phyloP scores from a whole-genome alignment of 2,888 invertebrate species.

The Smittia sp. region DNA sequence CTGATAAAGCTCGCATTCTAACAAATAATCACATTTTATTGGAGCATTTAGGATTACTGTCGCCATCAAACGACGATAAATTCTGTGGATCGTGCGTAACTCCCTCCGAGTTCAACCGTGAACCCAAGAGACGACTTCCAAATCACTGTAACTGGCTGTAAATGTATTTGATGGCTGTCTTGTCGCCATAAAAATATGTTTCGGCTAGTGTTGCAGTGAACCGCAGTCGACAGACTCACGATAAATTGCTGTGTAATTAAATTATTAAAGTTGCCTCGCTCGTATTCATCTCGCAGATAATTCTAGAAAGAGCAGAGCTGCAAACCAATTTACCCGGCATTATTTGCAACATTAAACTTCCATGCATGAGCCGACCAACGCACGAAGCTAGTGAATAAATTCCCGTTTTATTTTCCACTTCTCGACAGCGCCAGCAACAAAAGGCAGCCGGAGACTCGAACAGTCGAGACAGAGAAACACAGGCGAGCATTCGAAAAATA shows the following conservation, averaged over 20 bases:
- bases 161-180: conserved; percentile 17
- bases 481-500: conserved; percentile 14
- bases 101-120: not conserved
- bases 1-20: conserved; percentile 14
- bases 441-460: not conserved
- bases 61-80: conserved; percentile 36
- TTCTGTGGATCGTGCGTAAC: not conserved
- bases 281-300: not conserved
- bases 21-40: conserved; percentile 40
- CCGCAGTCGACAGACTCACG: not conserved
- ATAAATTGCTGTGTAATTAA: conserved; percentile 11
- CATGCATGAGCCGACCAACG: not conserved
- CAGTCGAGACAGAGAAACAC: not conserved
- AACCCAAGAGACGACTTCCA: not conserved
- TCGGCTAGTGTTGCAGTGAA: not conserved
- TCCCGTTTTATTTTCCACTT: not conserved
- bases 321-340: not conserved
- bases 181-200: conserved; percentile 24
- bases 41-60: conserved; percentile 38
- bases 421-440: not conserved
- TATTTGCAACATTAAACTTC: conserved; percentile 28
- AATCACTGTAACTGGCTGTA: conserved; percentile 13
- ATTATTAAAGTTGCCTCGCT: not conserved
- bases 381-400: conserved; percentile 18
- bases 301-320: not conserved